Conservation (phyloP, 1,140 invertebrate genomes). For the Sitodiplosis mosellana region DNA sequence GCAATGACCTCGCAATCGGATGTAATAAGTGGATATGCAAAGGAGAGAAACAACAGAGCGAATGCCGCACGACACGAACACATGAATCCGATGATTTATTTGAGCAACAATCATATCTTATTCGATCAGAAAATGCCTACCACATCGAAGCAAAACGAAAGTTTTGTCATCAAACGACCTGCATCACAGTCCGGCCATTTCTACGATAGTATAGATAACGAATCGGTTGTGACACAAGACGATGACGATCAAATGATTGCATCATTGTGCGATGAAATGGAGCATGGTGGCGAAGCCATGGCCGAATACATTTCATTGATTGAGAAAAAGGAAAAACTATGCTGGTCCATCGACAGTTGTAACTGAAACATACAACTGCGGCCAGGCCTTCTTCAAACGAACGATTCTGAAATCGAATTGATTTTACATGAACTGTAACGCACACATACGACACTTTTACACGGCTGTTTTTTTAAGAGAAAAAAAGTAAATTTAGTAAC, state of each 20-base stretch:
- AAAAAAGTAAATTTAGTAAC: no score
- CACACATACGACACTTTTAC: no score
- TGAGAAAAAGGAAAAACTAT: constrained; percentile 16
- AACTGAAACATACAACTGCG: no score
- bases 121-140: constrained; percentile 23
- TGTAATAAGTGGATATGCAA: no score
- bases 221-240: constrained; percentile 9
- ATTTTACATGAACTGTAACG: no score
- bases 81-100: constrained; percentile 17
- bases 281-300: constrained; percentile 27
- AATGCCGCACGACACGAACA: constrained; percentile 16
- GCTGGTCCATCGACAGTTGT: constrained; percentile 2
- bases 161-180: constrained; percentile 19
- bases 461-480: no score
- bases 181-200: constrained; percentile 20
- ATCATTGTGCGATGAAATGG: constrained; percentile 19
- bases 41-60: constrained; percentile 15
- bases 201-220: constrained; percentile 36
- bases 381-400: no score
- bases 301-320: constrained; percentile 33
- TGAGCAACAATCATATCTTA: constrained; percentile 25
- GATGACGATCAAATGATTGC: constrained; percentile 21
- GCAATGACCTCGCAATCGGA: neutral
- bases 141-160: constrained; percentile 26
- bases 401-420: no score